These are phyloP conservation scores for Cephus sareptanus DNA, from an alignment of 2,888 invertebrate species.

Conservation along the genomic window DNA sequence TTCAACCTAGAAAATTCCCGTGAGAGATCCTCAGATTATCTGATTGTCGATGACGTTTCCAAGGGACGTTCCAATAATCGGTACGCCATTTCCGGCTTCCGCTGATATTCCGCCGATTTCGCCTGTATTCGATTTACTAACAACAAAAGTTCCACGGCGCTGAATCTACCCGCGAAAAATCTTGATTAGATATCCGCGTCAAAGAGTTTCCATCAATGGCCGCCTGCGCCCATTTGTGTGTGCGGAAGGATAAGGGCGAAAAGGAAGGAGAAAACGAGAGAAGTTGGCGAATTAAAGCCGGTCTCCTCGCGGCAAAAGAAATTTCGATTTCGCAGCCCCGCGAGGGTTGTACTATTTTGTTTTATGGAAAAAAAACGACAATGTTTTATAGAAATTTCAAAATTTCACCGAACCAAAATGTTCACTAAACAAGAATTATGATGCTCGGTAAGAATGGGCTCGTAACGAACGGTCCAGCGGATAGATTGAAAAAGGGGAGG, in stretches of 20 bases:
- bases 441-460: no score
- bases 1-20: background rate
- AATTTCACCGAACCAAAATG: no score
- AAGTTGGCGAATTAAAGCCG: constrained; percentile 43
- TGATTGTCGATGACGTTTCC: background rate
- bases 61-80: background rate
- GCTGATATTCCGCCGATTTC: background rate
- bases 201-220: constrained; percentile 33
- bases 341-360: no score
- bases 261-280: constrained; percentile 21
- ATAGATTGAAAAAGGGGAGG: background rate
- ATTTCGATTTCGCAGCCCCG: background rate
- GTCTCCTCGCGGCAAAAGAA: background rate
- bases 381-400: no score
- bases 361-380: no score
- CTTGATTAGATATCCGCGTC: constrained; percentile 51
- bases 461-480: background rate
- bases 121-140: constrained; percentile 28
- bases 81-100: background rate
- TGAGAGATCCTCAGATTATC: background rate
- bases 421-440: no score
- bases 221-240: background rate
- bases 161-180: constrained; percentile 31
- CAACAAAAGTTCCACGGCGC: constrained; percentile 39
- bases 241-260: constrained; percentile 1